These are phyloP conservation scores for Drosophila repleta DNA, from an alignment of 1,140 invertebrate genomes.

Conservation along the genomic window DNA sequence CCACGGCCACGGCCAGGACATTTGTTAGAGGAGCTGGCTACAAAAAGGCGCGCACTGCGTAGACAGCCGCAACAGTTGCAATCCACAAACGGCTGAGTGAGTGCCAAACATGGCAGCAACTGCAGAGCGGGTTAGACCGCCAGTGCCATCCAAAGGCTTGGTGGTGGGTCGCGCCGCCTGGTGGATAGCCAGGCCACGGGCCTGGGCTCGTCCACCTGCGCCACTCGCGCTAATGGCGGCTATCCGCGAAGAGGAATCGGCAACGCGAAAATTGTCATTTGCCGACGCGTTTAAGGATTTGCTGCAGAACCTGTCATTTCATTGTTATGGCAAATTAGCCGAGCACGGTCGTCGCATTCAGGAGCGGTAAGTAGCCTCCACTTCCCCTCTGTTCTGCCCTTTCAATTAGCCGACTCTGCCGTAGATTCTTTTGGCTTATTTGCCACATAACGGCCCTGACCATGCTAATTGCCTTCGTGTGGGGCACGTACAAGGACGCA, in stretches of 20 bases:
- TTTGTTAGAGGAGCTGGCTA: constrained; percentile 19
- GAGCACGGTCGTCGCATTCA: constrained; percentile 65
- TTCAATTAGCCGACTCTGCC: constrained; percentile 64
- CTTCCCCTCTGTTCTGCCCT: not conserved
- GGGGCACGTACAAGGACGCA: constrained; percentile 84
- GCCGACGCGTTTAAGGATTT: constrained; percentile 77
- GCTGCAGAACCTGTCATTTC: constrained; percentile 78
- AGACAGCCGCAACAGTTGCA: constrained; percentile 64
- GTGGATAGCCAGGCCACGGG: constrained; percentile 62
- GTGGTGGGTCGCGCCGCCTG: constrained; percentile 69
- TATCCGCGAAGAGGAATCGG: constrained; percentile 29
- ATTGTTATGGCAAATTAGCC: constrained; percentile 83
- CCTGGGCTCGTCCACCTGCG: constrained; percentile 3
- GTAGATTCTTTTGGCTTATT: constrained; percentile 85
- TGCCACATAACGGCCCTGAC: constrained; percentile 84
- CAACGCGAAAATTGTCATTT: constrained; percentile 74
- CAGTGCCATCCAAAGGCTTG: constrained; percentile 39
- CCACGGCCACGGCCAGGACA: not conserved
- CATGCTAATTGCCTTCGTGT: constrained; percentile 85
- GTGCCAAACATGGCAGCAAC: constrained; percentile 52
- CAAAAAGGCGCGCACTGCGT: constrained; percentile 42
- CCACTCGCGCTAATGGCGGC: not conserved
- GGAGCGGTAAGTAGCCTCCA: constrained; percentile 63
- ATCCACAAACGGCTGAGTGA: constrained; percentile 50
- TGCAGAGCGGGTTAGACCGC: not conserved